Evolutionary conservation across 1,140 invertebrate species (phyloP).

Genomic region (Drosophila ercepeae): DNA sequence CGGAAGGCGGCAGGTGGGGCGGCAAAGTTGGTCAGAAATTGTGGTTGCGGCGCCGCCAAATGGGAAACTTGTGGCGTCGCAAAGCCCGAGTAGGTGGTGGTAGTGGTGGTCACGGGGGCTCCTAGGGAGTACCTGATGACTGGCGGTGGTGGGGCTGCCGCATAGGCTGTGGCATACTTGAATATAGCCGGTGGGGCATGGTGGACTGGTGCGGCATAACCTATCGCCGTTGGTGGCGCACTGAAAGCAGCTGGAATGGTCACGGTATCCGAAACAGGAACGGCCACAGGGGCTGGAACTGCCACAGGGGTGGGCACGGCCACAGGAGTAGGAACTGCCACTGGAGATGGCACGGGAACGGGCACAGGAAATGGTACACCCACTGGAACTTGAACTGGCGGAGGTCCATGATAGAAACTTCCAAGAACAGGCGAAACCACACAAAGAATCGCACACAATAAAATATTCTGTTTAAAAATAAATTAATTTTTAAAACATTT

Average conservation of each 20-base stretch:
- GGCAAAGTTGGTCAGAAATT: slow-evolving; percentile 14
- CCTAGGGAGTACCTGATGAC: slow-evolving; percentile 61
- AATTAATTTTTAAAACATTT: neutral
- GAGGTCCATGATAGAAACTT: slow-evolving; percentile 41
- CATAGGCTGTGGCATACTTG: slow-evolving; percentile 50
- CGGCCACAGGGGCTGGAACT: slow-evolving; percentile 46
- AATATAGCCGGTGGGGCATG: slow-evolving; percentile 4
- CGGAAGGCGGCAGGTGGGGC: slow-evolving; percentile 25
- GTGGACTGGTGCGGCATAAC: slow-evolving; percentile 5
- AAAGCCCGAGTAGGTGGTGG: slow-evolving; percentile 60
- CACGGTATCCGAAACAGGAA: slow-evolving; percentile 55
- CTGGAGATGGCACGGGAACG: slow-evolving; percentile 29
- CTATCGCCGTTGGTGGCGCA: neutral
- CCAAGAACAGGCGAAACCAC: slow-evolving; percentile 4
- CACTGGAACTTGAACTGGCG: slow-evolving; percentile 16
- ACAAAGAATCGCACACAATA: slow-evolving; percentile 14
- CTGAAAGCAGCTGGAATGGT: slow-evolving; percentile 19
- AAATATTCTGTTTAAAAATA: slow-evolving; percentile 9
- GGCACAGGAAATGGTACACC: slow-evolving; percentile 32
- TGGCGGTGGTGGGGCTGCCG: slow-evolving; percentile 34
- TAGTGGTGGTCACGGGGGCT: slow-evolving; percentile 65
- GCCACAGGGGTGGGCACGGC: slow-evolving; percentile 27
- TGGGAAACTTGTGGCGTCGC: slow-evolving; percentile 29
- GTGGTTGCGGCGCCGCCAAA: slow-evolving; percentile 32
- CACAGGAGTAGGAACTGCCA: slow-evolving; percentile 26